These are phyloP conservation scores for Eumeta japonica DNA, from an alignment of 1,140 invertebrate species.

Conservation along the genomic window DNA sequence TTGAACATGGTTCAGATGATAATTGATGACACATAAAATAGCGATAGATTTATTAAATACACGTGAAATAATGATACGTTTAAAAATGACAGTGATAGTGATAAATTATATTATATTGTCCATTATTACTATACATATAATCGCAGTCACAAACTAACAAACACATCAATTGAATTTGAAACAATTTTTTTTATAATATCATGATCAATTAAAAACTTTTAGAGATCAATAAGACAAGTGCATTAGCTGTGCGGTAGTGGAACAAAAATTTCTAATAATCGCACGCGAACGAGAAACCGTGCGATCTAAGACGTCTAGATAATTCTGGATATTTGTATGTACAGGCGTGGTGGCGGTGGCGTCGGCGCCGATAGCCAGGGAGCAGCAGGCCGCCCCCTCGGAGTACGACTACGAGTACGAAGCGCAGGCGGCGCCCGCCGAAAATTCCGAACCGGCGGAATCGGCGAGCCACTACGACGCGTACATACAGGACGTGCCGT, in stretches of 20 bases:
- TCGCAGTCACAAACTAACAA: no score
- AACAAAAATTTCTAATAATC: constrained; percentile 17
- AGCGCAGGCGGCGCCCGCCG: constrained; percentile 17
- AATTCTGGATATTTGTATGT: no score
- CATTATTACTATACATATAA: no score
- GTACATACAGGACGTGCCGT: constrained; percentile 43
- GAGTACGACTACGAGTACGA: constrained; percentile 36
- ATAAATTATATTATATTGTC: no score
- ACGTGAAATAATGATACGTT: no score
- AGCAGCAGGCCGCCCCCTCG: constrained; percentile 21
- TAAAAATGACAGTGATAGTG: no score
- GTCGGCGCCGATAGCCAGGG: constrained; percentile 18
- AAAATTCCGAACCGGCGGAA: constrained; percentile 36
- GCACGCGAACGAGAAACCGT: no score
- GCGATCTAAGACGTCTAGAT: no score
- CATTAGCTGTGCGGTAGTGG: neutral
- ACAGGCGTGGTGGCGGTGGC: constrained; percentile 24
- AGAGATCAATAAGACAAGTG: no score
- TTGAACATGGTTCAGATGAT: no score
- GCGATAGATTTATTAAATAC: no score
- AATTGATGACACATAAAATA: no score
- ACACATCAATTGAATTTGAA: neutral
- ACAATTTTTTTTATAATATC: constrained; percentile 2
- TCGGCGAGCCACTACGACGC: constrained; percentile 46
- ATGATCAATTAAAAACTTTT: neutral